Conservation (phyloP, 1,140 invertebrate genomes). For the Drosophila auraria region DNA sequence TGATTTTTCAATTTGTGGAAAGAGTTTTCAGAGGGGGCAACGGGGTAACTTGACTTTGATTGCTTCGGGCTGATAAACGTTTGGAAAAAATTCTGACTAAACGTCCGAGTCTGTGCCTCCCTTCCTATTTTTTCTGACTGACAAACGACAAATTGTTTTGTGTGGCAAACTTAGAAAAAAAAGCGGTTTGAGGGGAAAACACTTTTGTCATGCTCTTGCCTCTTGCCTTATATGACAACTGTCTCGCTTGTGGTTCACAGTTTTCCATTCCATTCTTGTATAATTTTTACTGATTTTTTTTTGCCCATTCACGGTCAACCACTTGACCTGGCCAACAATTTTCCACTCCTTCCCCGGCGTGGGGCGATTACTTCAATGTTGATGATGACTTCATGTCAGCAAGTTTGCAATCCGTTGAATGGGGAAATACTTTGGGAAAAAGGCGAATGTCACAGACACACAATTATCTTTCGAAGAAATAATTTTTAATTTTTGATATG, state of each 20-base stretch:
- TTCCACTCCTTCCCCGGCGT: conserved; percentile 1
- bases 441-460: conserved; percentile 28
- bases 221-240: conserved; percentile 36
- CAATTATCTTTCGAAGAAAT: conserved; percentile 41
- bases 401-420: conserved; percentile 38
- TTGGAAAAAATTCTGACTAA: conserved; percentile 35
- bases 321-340: conserved; percentile 64
- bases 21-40: neutral
- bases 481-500: conserved; percentile 31
- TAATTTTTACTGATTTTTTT: conserved; percentile 25
- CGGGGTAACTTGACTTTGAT: conserved; percentile 40
- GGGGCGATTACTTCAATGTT: conserved; percentile 16
- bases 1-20: conserved; percentile 31
- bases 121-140: neutral
- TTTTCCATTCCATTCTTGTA: conserved; percentile 20
- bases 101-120: neutral
- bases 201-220: conserved; percentile 61
- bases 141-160: conserved; percentile 55
- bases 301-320: conserved; percentile 57
- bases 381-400: conserved; percentile 62
- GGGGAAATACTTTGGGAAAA: conserved; percentile 21
- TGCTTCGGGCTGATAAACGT: conserved; percentile 54
- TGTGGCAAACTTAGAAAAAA: conserved; percentile 28
- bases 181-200: conserved; percentile 27
- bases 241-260: conserved; percentile 15